Evolutionary conservation across 2,797 vertebrate genomes (phyloP).

Genomic region (Enteromius anoplus): DNA sequence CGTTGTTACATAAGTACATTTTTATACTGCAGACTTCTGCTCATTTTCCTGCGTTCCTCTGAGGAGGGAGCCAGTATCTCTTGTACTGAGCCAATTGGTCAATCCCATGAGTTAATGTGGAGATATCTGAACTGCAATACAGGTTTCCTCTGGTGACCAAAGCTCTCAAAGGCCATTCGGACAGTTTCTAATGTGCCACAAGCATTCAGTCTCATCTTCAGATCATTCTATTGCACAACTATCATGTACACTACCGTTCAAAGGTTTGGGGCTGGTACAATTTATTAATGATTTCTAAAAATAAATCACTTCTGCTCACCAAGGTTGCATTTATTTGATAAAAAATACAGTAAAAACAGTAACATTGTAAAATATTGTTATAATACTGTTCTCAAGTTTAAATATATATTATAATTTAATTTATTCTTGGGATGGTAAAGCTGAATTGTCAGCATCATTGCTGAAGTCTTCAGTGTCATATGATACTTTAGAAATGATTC

Average conservation of each 20-base stretch:
- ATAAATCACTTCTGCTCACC: neutral
- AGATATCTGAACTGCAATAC: neutral
- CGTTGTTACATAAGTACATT: neutral
- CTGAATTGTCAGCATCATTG: neutral
- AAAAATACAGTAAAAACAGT: neutral
- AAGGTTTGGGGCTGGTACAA: neutral
- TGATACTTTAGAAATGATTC: neutral
- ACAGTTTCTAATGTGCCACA: neutral
- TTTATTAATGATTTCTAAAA: neutral
- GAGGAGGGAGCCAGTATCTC: neutral
- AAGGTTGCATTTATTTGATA: neutral
- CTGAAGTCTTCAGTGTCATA: neutral
- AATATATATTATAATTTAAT: neutral
- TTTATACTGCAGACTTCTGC: neutral
- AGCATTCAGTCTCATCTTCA: neutral
- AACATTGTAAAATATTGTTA: neutral
- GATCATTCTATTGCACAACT: constrained; percentile 12
- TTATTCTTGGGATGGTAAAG: neutral
- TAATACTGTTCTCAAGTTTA: neutral
- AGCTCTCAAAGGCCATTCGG: neutral
- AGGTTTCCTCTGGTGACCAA: constrained; percentile 7
- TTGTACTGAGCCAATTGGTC: neutral
- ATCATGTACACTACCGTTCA: neutral
- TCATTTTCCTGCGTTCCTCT: neutral
- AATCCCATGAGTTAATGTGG: neutral